A percentile compares a stretch with the other conserved stretches of the same genome.
Conservation (phyloP, 2,888 invertebrate genomes). For the Nineta flava region DNA sequence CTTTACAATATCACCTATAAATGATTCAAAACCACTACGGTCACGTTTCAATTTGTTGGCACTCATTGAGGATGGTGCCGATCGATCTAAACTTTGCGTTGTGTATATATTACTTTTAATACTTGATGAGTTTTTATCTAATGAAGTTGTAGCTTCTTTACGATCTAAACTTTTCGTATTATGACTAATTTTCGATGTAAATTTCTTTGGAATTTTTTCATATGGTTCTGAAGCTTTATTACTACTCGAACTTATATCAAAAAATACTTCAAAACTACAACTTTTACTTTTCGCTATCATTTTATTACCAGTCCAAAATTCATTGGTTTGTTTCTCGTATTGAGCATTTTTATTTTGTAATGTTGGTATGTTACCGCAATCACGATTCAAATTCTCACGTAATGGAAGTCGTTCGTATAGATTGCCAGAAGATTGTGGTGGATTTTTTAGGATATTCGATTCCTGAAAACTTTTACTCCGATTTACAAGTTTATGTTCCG, state of each 20-base stretch:
- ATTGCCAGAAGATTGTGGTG: not conserved
- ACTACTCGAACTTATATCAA: not conserved
- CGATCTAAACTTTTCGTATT: conserved; percentile 5
- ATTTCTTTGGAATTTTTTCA: not conserved
- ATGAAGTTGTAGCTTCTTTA: not conserved
- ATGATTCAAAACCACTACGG: conserved; percentile 3
- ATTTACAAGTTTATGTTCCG: conserved; percentile 13
- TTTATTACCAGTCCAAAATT: conserved; percentile 29
- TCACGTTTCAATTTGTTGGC: not conserved
- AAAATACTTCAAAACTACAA: conserved; percentile 35
- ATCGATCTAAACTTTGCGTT: conserved; percentile 6
- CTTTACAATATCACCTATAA: conserved; percentile 28
- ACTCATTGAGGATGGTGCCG: not conserved
- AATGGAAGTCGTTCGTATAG: not conserved
- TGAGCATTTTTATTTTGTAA: conserved; percentile 35
- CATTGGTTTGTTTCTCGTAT: conserved; percentile 34
- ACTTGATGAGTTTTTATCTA: not conserved
- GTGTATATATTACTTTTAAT: not conserved
- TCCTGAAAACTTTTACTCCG: conserved; percentile 8
- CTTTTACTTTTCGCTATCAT: conserved; percentile 30
- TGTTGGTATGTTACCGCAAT: conserved; percentile 35
- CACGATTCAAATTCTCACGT: not conserved
- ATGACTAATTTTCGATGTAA: not conserved
- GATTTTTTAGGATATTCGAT: conserved; percentile 7
- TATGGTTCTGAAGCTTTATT: not conserved